A percentile compares a stretch with the other conserved stretches of the same genome.
phyloP scores from a whole-genome alignment of 1,140 invertebrate genomes.

The Papilio polyxenes region DNA sequence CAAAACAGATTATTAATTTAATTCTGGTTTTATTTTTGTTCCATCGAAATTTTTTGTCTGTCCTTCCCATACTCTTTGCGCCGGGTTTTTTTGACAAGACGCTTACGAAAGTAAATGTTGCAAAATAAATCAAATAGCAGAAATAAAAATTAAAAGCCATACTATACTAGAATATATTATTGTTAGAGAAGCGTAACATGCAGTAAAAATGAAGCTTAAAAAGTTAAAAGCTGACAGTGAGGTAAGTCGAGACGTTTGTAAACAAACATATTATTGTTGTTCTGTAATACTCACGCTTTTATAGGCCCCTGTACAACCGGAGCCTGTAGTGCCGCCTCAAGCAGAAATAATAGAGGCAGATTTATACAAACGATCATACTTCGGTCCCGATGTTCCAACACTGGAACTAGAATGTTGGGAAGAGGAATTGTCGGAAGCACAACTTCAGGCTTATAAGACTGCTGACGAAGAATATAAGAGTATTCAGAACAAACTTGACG shows the following conservation, averaged over 20 bases:
- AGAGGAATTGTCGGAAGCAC: slow-evolving; percentile 84
- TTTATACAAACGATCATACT: slow-evolving; percentile 75
- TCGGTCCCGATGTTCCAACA: slow-evolving; percentile 79
- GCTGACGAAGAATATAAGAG: slow-evolving; percentile 82
- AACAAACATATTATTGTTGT: slow-evolving; percentile 30
- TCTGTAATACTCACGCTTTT: neutral
- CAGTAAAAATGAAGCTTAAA: slow-evolving; percentile 62
- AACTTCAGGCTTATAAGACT: slow-evolving; percentile 81
- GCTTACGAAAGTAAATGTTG: neutral
- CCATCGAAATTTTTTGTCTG: neutral
- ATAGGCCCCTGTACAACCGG: slow-evolving; percentile 49
- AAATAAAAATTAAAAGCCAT: neutral
- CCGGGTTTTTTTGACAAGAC: neutral
- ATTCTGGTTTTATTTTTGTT: no score
- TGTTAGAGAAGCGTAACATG: slow-evolving; percentile 4
- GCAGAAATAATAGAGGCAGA: slow-evolving; percentile 76
- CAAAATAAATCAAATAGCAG: neutral
- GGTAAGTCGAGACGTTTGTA: slow-evolving; percentile 45
- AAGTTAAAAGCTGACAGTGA: slow-evolving; percentile 65
- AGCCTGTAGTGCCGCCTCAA: slow-evolving; percentile 60
- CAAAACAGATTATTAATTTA: no score
- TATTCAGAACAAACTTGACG: slow-evolving; percentile 81
- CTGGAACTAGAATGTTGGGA: slow-evolving; percentile 85
- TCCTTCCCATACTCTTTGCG: neutral
- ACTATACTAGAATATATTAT: neutral